These are phyloP conservation scores for Otis tarda DNA, from an alignment of 2,113 vertebrate species.

Conservation along the genomic window DNA sequence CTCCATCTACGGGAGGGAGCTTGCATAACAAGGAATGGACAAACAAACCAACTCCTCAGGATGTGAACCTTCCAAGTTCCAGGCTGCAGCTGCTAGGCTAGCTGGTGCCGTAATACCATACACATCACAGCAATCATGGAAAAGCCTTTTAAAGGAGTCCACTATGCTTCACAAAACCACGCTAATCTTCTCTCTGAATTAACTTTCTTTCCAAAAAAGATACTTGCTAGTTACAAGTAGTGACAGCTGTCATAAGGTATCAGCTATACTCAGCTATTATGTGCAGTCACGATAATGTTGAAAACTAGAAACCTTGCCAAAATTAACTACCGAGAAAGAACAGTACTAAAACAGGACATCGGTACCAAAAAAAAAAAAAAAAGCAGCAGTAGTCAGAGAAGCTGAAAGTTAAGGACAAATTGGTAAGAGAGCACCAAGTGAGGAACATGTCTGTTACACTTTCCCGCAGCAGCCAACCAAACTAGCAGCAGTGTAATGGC, in stretches of 20 bases:
- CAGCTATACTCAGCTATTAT: neutral
- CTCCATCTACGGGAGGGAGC: neutral
- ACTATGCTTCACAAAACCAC: neutral
- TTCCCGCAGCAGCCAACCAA: too few species aligned
- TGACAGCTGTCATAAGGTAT: neutral
- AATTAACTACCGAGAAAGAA: neutral
- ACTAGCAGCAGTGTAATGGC: rapidly evolving
- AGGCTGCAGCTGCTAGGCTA: neutral
- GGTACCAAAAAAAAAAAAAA: neutral
- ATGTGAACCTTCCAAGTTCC: neutral
- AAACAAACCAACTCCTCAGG: neutral
- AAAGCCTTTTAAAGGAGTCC: neutral
- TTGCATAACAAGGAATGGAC: neutral
- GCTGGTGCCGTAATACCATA: neutral
- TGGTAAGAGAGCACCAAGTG: too few species aligned
- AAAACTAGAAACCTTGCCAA: neutral
- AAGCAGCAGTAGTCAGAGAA: neutral
- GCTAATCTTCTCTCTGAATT: neutral
- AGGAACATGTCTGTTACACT: neutral
- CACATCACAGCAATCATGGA: neutral
- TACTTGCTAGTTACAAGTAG: neutral
- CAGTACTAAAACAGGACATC: neutral
- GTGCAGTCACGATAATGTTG: too few species aligned
- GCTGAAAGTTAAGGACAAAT: neutral
- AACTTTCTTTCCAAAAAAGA: neutral